Percentiles rank a stretch among this genome's conserved stretches.
phyloP scores from a whole-genome alignment of 2,797 vertebrate genomes.

The Hoplostethus atlanticus region DNA sequence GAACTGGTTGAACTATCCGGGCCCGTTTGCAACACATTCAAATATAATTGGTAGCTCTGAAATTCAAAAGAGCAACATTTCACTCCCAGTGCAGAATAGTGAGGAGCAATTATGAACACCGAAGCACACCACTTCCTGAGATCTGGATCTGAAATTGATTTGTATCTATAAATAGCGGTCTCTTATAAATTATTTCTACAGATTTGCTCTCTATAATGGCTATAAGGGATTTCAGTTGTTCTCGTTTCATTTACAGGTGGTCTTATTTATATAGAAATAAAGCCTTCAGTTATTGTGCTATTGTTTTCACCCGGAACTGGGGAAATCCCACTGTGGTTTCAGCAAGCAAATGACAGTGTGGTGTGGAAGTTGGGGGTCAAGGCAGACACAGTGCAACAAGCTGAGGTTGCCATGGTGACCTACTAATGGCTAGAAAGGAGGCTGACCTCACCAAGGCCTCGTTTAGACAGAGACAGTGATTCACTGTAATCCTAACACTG shows the following conservation, averaged over 20 bases:
- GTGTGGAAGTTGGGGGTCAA: constrained; percentile 53
- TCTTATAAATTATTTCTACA: constrained; percentile 44
- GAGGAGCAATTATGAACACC: constrained; percentile 42
- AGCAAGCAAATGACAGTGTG: constrained; percentile 25
- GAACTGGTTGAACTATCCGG: constrained; percentile 31
- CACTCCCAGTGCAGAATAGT: constrained; percentile 27
- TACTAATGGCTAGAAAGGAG: constrained; percentile 15
- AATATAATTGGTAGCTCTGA: constrained; percentile 47
- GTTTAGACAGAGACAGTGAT: constrained; percentile 23
- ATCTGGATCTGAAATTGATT: constrained; percentile 63
- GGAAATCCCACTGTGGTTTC: constrained; percentile 34
- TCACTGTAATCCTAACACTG: constrained; percentile 15
- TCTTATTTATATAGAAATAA: neutral
- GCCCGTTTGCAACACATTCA: constrained; percentile 41
- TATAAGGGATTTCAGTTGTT: constrained; percentile 38
- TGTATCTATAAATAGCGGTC: constrained; percentile 48
- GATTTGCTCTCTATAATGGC: constrained; percentile 17
- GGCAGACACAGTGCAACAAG: constrained; percentile 27
- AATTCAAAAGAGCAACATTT: constrained; percentile 48
- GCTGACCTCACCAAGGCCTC: constrained; percentile 30
- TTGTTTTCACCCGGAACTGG: neutral
- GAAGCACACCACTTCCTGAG: constrained; percentile 30
- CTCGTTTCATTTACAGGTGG: constrained; percentile 38
- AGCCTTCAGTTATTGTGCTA: constrained; percentile 1
- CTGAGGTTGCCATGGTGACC: constrained; percentile 66